Base-by-base conservation (phyloP, 2,888 invertebrate species). In the Drosophila prolongata region DNA sequence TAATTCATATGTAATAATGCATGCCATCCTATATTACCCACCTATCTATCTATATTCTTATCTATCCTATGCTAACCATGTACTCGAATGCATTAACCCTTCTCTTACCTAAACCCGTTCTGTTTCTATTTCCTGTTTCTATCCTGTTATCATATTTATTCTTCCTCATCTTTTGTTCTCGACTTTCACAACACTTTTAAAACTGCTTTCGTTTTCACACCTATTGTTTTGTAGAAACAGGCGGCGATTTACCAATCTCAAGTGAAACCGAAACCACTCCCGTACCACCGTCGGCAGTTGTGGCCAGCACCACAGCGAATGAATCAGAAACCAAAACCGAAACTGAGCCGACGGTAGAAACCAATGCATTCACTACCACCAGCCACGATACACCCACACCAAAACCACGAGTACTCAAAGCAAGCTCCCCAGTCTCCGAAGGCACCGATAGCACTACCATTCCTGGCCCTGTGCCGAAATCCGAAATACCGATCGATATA, bases 391-490 rank as follows among this genome's bases (percentile, higher is more conserved):
- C 78, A 65, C 93, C 93, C 74, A 93, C 92, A 91, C 93, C 94
- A 78, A 93, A 93, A 88, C 94, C 93, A 56, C 92, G 94, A 71
- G 89, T 89, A 75, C 90, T 87, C 70, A 91, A 89, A 88, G 79
- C 90, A 69, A 83, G 83, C 56, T 87, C 89, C 42, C 90, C 90
- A 61, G 87, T 83, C 54, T 78, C 80, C 64, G 87, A 90, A 68
- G 79, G 65, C 80, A 82, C 83, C 9, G 86, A 85, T 43, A 77
- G 83, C 86, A 83, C 88, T 24, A 80, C 79, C 66, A 87, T 84
- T 60, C 87, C 84, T 69, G 79, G 69, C 70, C 87, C 77, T 73
- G 54, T 62, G 57, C 82, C 77, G 54, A 75, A 71, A 71, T 60
- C 87, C 52, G 83, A 83, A 3, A 37, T 69, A 69, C 67, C 86